Percentiles rank a stretch among this genome's conserved stretches.
These are phyloP conservation scores for Erpetoichthys calabaricus DNA, from an alignment of 2,797 vertebrate genomes.

Conservation along the genomic window DNA sequence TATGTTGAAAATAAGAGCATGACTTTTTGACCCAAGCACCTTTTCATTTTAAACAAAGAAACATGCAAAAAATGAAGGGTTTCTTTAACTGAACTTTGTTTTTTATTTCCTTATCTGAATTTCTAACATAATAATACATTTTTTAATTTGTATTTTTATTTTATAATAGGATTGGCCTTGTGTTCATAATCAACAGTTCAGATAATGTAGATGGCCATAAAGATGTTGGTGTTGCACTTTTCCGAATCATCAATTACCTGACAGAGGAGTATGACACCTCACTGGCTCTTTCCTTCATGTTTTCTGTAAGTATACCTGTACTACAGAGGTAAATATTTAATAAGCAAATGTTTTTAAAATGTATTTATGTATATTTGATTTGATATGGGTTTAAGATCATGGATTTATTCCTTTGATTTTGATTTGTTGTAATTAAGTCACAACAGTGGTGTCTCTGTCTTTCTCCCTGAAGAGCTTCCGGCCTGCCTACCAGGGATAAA, in stretches of 20 bases:
- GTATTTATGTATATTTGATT: too few species aligned
- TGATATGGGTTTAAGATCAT: too few species aligned
- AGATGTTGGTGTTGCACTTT: constrained; percentile 75
- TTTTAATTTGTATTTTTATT: not conserved
- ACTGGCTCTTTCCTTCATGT: constrained; percentile 68
- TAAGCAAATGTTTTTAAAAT: too few species aligned
- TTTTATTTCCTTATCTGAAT: not conserved
- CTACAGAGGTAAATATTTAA: constrained; percentile 5
- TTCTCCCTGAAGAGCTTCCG: too few species aligned
- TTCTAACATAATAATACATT: not conserved
- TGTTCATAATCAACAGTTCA: constrained; percentile 74
- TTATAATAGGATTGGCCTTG: constrained; percentile 75
- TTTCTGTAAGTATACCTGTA: constrained; percentile 58
- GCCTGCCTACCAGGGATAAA: too few species aligned
- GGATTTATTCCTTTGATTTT: too few species aligned
- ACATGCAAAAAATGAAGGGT: too few species aligned
- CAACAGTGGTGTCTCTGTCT: too few species aligned
- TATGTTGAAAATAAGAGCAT: too few species aligned
- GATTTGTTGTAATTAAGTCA: too few species aligned
- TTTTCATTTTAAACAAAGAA: too few species aligned
- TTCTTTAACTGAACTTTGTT: not conserved
- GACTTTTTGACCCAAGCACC: too few species aligned
- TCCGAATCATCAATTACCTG: constrained; percentile 77
- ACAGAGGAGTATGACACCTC: constrained; percentile 63
- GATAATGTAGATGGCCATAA: constrained; percentile 65